Base-by-base conservation (phyloP, 2,797 vertebrate species). In the Rousettus madagascariensis region DNA sequence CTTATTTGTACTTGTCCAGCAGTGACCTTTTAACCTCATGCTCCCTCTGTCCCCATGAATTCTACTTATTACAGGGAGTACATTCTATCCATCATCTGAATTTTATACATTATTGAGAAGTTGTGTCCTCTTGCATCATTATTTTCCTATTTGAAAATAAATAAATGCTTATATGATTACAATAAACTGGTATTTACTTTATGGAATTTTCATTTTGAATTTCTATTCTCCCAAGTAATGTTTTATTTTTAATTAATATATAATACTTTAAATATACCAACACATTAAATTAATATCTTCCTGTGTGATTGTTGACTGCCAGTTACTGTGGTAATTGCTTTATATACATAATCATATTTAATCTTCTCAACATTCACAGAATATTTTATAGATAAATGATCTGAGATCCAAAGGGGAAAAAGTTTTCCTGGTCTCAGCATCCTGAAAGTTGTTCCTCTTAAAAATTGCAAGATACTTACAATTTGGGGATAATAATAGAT, bases 131-230 rank as follows among this genome's bases (percentile, higher is more conserved):
- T 90, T 65, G 41, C 7, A 28, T 75, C 28, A n/a, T 82, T 86
- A 75, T 65, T 86, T 65, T 95, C 11, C n/a, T 55, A 61, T 12
- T 95, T 12, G 33, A 65, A 94, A 72, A 74, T 51, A 80, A 86
- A 69, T 74, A 66, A 80, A 53, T 85, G n/a, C 53, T 80, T 87
- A 41, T 8, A 80, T n/a, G 9, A 55, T 53, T 59, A 66, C 11
- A 19, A 71, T 26, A 46, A 49, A 36, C 36, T 55, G 6, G 30
- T 68, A 38, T 55, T 78, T 61, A 63, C 19, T 28, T 41, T 90
- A 51, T 65, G 28, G 22, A 88, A 96, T 49, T 72, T 92, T 82
- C 49, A 95, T 26, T 96, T 92, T 61, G 2, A 96, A 86, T 90
- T 43, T 86, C 43, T 17, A 71, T 36, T 6, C 1, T 2, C 2